Percentiles rank a stretch among this genome's conserved stretches.
Conservation (phyloP, 2,113 vertebrate genomes). For the Pristiophorus japonicus region DNA sequence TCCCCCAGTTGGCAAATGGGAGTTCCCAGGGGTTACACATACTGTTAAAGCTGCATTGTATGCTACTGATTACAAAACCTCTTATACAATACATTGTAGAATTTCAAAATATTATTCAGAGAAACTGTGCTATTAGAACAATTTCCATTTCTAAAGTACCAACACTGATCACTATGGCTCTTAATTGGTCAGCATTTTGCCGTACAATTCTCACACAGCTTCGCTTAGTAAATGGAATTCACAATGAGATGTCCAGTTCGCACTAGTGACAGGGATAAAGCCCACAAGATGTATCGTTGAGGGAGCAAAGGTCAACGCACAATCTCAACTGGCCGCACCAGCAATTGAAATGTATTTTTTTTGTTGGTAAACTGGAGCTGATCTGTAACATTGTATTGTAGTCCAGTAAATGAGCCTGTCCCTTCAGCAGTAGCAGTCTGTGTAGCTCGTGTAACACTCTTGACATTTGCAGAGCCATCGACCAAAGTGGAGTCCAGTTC, state of each 20-base stretch:
- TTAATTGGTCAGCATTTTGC: background rate
- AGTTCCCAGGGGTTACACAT: too few relatives aligned
- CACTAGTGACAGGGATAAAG: background rate
- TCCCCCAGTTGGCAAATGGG: too few relatives aligned
- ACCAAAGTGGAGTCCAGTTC: background rate
- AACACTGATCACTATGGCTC: background rate
- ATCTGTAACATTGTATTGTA: background rate
- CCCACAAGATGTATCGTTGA: background rate
- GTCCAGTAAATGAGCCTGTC: too few relatives aligned
- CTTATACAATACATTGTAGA: background rate
- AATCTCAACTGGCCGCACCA: background rate
- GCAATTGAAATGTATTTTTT: background rate
- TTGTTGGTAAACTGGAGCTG: too few relatives aligned
- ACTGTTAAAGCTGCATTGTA: too few relatives aligned
- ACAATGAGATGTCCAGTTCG: too few relatives aligned
- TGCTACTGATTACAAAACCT: background rate
- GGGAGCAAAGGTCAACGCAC: background rate
- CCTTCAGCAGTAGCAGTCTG: background rate
- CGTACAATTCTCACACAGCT: background rate
- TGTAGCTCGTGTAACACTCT: background rate
- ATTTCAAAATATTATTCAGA: slow-evolving; percentile 19
- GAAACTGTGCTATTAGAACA: background rate
- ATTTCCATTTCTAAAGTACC: background rate
- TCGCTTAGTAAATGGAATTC: background rate
- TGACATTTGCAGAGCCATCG: background rate